Conservation (phyloP, 2,888 invertebrate genomes). For the Ferrisia virgata region DNA sequence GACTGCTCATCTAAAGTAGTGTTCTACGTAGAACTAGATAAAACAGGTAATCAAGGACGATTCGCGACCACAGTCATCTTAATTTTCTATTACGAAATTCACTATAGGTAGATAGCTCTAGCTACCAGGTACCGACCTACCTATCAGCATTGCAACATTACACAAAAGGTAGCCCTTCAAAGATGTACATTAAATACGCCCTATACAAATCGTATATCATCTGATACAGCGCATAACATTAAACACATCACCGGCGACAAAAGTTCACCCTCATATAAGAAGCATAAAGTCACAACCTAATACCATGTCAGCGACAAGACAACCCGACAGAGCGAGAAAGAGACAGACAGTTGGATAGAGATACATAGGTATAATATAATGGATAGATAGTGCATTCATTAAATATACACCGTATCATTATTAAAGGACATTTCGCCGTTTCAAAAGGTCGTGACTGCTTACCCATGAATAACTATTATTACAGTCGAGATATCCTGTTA, state of each 20-base stretch:
- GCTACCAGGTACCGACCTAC: too few species aligned
- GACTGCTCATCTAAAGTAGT: neutral
- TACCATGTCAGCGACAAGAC: neutral
- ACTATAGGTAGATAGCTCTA: too few species aligned
- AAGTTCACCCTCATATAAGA: conserved; percentile 7
- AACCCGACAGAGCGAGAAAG: neutral
- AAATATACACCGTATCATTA: conserved; percentile 13
- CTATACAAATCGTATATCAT: too few species aligned
- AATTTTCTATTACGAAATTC: neutral
- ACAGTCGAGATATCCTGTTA: neutral
- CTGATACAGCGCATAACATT: neutral
- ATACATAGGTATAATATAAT: too few species aligned
- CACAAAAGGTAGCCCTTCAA: neutral
- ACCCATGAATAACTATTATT: conserved; percentile 14
- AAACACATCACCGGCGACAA: neutral
- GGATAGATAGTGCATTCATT: neutral
- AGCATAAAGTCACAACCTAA: neutral
- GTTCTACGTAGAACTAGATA: neutral
- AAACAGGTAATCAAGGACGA: neutral
- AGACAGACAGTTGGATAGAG: neutral
- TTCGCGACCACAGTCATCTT: neutral
- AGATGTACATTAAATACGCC: too few species aligned
- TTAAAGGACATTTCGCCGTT: conserved; percentile 5
- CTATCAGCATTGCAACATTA: neutral
- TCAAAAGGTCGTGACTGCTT: conserved; percentile 1